A percentile compares a stretch with the other conserved stretches of the same genome.
Conservation (phyloP, 1,140 invertebrate genomes). For the Probaryconus sp. region DNA sequence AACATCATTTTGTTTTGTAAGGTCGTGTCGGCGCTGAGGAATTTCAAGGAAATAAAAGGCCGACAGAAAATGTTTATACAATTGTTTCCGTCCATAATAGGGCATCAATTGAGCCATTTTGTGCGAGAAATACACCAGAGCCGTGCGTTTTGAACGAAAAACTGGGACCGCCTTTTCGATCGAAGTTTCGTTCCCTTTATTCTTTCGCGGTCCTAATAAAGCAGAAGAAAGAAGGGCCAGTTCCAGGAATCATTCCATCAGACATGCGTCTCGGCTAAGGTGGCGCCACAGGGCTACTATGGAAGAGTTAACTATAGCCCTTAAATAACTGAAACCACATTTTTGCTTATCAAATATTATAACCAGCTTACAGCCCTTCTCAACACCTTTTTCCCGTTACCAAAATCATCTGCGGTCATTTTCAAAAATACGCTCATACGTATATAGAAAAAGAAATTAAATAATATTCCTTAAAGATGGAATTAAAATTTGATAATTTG, state of each 20-base stretch:
- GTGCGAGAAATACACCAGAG: neutral
- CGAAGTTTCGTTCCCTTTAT: conserved; percentile 56
- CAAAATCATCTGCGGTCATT: conserved; percentile 5
- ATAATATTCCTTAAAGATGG: too few species aligned
- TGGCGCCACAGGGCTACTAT: conserved; percentile 64
- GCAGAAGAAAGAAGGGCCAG: conserved; percentile 63
- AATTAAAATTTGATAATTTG: too few species aligned
- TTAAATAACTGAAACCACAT: conserved; percentile 13
- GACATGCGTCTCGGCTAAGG: conserved; percentile 66
- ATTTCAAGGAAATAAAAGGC: neutral
- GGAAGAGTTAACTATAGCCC: conserved; percentile 57
- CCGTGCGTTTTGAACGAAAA: conserved; percentile 43
- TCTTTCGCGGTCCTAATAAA: conserved; percentile 61
- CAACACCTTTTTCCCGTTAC: too few species aligned
- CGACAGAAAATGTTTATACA: neutral
- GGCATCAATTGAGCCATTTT: conserved; percentile 28
- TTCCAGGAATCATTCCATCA: conserved; percentile 68
- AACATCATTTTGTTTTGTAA: too few species aligned
- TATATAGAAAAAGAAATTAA: too few species aligned
- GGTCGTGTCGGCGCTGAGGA: too few species aligned
- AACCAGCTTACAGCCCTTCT: too few species aligned
- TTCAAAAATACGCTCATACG: too few species aligned
- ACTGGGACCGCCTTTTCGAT: conserved; percentile 40
- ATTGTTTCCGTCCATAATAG: conserved; percentile 3
- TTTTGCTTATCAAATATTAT: too few species aligned